Evolutionary conservation across 2,113 vertebrate species (phyloP).

Genomic region (Poecilia latipinna): DNA sequence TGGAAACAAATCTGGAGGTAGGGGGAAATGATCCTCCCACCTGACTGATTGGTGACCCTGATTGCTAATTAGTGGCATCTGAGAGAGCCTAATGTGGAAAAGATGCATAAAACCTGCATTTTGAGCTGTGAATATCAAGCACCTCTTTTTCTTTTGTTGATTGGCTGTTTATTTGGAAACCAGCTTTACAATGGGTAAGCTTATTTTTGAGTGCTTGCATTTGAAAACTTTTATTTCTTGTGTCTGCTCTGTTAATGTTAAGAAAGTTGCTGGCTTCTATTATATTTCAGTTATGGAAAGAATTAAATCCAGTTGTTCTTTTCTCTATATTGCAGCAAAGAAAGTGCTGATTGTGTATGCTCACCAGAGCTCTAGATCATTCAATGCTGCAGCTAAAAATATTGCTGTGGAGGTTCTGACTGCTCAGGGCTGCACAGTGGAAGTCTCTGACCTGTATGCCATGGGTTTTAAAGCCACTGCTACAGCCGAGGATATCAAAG

Average conservation of each 20-base stretch:
- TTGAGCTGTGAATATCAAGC: neutral
- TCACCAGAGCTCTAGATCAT: constrained; percentile 80
- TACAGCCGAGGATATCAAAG: constrained; percentile 78
- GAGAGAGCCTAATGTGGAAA: neutral
- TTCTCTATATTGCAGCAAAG: constrained; percentile 31
- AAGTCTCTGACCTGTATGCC: constrained; percentile 84
- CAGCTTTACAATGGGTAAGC: neutral
- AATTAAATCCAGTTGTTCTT: neutral
- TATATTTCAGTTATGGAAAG: too few species aligned
- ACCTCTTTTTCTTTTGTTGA: neutral
- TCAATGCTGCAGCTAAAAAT: constrained; percentile 84
- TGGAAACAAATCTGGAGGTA: neutral
- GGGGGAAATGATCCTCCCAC: neutral
- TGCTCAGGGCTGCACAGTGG: constrained; percentile 74
- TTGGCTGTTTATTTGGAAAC: neutral
- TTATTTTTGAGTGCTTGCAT: neutral
- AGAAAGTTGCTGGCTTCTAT: too few species aligned
- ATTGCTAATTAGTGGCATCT: neutral
- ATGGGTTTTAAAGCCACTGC: constrained; percentile 81
- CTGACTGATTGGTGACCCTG: neutral
- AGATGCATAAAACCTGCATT: neutral
- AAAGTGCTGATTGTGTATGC: constrained; percentile 81
- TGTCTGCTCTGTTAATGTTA: too few species aligned
- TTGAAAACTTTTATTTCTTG: neutral
- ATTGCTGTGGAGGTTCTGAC: constrained; percentile 71